These are phyloP conservation scores for Tenthredo mesomela DNA, from an alignment of 2,888 invertebrate species.

Conservation along the genomic window DNA sequence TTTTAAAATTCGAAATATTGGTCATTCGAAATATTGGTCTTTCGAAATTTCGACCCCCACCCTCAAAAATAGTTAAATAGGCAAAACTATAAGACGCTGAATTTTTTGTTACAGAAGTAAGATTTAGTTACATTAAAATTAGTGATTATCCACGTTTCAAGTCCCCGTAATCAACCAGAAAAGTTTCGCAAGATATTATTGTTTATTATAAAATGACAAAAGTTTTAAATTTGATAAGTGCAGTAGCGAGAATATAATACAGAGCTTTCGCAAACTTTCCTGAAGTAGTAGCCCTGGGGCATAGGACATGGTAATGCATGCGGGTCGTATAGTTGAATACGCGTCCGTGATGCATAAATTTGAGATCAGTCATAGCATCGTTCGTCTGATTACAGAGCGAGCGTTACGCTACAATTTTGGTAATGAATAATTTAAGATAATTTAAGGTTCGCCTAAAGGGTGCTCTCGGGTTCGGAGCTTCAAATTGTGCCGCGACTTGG, in stretches of 20 bases:
- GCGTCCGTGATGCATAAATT: conserved; percentile 45
- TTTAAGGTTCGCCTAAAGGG: conserved; percentile 70
- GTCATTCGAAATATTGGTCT: too few species aligned
- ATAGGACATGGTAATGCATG: conserved; percentile 30
- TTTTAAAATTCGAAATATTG: too few species aligned
- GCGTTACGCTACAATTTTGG: conserved; percentile 67
- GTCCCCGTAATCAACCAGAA: neutral
- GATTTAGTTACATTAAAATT: neutral
- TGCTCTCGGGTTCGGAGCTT: conserved; percentile 66
- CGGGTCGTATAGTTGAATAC: conserved; percentile 10
- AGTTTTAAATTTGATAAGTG: neutral
- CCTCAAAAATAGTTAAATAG: neutral
- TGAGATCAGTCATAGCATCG: conserved; percentile 50
- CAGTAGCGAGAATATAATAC: neutral
- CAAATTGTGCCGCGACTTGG: conserved; percentile 67
- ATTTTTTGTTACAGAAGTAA: neutral
- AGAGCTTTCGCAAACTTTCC: conserved; percentile 6
- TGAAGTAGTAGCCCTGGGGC: conserved; percentile 12
- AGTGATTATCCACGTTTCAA: neutral
- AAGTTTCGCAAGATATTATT: neutral
- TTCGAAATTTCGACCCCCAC: too few species aligned
- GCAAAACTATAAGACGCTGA: neutral
- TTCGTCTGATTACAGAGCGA: conserved; percentile 62
- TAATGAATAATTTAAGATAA: conserved; percentile 72
- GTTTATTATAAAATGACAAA: neutral